Evolutionary conservation across 2,888 invertebrate genomes (phyloP).

Genomic region (Coleophora flavipennella): DNA sequence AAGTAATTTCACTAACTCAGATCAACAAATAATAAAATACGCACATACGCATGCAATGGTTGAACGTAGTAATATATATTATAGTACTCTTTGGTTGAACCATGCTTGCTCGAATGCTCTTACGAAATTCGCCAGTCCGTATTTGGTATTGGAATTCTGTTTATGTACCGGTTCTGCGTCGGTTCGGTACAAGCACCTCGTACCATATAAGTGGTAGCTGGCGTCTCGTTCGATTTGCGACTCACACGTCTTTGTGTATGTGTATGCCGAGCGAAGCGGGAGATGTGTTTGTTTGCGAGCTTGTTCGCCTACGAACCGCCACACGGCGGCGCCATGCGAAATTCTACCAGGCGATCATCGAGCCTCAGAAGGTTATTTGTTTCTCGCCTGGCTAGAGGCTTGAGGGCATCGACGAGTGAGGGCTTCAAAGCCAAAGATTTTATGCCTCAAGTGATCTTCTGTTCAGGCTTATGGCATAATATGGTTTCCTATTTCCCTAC

Average conservation of each 20-base stretch:
- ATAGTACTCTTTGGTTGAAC: too few species aligned
- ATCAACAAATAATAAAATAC: too few species aligned
- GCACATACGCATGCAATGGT: too few species aligned
- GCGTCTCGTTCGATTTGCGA: conserved; percentile 5
- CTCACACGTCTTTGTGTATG: conserved; percentile 8
- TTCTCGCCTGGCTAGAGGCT: conserved; percentile 4
- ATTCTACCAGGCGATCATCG: conserved; percentile 45
- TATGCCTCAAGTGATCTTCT: too few species aligned
- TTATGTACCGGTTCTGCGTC: conserved; percentile 21
- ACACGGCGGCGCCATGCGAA: conserved; percentile 48
- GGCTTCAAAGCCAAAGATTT: neutral
- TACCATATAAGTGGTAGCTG: conserved; percentile 13
- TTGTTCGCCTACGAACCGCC: conserved; percentile 19
- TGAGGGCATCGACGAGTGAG: neutral
- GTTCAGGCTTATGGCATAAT: too few species aligned
- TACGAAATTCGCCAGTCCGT: conserved; percentile 6
- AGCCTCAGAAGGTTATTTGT: conserved; percentile 17
- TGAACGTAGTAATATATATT: too few species aligned
- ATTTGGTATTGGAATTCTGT: conserved; percentile 18
- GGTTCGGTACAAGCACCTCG: conserved; percentile 20
- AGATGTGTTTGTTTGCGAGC: conserved; percentile 5
- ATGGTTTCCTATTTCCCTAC: too few species aligned
- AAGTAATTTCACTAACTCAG: too few species aligned
- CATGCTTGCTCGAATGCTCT: too few species aligned
- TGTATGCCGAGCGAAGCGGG: conserved; percentile 7